A percentile compares a stretch with the other conserved stretches of the same genome.
These are phyloP conservation scores for Listrodromus nycthemerus DNA, from an alignment of 2,888 invertebrate species.

Conservation along the genomic window DNA sequence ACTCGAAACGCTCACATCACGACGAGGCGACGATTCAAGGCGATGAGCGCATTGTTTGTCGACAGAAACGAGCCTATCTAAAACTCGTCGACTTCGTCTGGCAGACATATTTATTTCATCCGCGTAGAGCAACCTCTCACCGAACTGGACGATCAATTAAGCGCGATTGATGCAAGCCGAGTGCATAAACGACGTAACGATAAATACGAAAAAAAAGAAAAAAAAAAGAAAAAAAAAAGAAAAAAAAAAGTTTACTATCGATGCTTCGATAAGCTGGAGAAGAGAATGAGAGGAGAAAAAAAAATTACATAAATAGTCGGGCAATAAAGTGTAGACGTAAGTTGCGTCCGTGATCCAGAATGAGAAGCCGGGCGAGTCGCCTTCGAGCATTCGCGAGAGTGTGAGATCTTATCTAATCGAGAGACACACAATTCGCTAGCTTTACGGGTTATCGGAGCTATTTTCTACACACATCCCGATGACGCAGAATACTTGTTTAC, in stretches of 20 bases:
- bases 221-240: background rate
- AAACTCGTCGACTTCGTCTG: background rate
- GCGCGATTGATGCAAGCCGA: conserved; percentile 29
- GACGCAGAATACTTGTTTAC: conserved; percentile 20
- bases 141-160: conserved; percentile 43
- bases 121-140: conserved; percentile 14
- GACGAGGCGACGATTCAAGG: conserved; percentile 35
- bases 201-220: background rate
- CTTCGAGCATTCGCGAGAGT: conserved; percentile 33
- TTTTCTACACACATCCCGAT: conserved; percentile 3
- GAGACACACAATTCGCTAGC: conserved; percentile 57
- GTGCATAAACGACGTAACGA: conserved; percentile 6
- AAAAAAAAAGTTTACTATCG: background rate
- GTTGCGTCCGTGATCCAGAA: conserved; percentile 55
- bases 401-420: conserved; percentile 61
- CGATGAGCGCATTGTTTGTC: conserved; percentile 66
- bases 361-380: conserved; percentile 22
- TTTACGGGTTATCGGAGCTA: conserved; percentile 50
- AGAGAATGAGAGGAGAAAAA: background rate
- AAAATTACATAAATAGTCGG: conserved; percentile 3
- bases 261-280: background rate
- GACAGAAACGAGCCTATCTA: conserved; percentile 41
- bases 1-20: background rate
- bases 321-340: conserved; percentile 18
- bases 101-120: conserved; percentile 11